Evolutionary conservation across 1,140 invertebrate genomes (phyloP).

Genomic region (Hycleus cichorii): DNA sequence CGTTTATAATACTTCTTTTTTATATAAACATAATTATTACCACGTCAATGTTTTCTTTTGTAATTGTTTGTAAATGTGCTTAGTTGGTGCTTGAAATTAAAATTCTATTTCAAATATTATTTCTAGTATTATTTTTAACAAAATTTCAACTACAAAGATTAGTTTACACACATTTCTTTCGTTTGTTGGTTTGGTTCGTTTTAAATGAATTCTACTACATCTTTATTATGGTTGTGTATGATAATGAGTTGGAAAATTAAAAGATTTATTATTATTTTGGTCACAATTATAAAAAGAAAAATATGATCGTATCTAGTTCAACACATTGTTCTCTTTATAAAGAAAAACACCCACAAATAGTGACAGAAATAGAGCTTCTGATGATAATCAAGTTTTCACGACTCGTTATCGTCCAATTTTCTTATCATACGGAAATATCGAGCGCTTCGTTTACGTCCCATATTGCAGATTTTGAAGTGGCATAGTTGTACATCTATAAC

Average conservation of each 20-base stretch:
- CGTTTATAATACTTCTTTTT: conserved; percentile 11
- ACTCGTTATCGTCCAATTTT: conserved; percentile 15
- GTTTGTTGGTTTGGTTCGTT: too few species aligned
- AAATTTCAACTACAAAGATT: too few species aligned
- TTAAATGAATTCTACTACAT: too few species aligned
- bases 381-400: conserved; percentile 9
- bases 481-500: conserved; percentile 53
- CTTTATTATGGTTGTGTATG: too few species aligned
- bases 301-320: too few species aligned
- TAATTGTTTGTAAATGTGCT: conserved; percentile 32
- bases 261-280: too few species aligned
- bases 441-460: conserved; percentile 47
- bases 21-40: conserved; percentile 17
- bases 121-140: background rate
- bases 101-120: conserved; percentile 14
- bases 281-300: too few species aligned
- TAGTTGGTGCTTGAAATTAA: conserved; percentile 19
- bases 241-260: too few species aligned
- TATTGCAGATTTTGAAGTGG: conserved; percentile 58
- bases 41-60: conserved; percentile 5
- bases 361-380: background rate
- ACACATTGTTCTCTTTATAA: too few species aligned
- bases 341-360: too few species aligned
- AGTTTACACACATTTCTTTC: too few species aligned
- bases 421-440: conserved; percentile 24